A percentile compares a stretch with the other conserved stretches of the same genome.
phyloP scores from a whole-genome alignment of 2,797 vertebrate species.

The Sylvilagus floridanus region DNA sequence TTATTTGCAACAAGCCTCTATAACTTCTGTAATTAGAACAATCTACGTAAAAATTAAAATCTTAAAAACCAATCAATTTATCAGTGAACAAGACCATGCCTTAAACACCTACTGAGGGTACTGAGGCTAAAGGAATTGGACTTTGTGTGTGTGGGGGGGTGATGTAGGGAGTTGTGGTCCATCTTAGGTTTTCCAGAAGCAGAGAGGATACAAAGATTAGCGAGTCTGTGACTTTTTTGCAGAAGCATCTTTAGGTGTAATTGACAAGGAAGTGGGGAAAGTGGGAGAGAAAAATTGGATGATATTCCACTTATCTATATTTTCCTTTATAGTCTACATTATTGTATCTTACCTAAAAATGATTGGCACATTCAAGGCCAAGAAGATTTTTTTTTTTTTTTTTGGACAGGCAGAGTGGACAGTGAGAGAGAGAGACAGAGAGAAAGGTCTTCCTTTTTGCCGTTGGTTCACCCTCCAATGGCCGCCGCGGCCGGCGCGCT shows the following conservation, averaged over 20 bases:
- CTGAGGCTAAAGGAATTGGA: neutral
- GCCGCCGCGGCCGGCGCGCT: no score
- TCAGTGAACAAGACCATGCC: neutral
- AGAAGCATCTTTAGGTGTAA: neutral
- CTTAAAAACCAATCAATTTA: neutral
- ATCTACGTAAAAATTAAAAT: neutral
- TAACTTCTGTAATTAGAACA: neutral
- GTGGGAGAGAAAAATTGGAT: neutral
- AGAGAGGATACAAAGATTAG: neutral
- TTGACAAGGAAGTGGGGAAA: neutral
- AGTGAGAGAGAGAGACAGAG: no score
- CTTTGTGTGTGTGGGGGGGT: no score
- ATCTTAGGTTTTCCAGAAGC: neutral
- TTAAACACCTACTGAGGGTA: neutral
- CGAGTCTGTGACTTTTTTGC: neutral
- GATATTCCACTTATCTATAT: neutral
- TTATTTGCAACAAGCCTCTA: neutral
- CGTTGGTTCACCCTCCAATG: no score
- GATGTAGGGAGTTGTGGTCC: neutral
- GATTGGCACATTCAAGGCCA: neutral
- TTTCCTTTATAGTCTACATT: neutral
- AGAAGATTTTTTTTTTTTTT: neutral
- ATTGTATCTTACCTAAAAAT: neutral
- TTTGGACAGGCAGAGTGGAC: no score
- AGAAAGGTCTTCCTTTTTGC: no score